These are phyloP conservation scores for Trachurus trachurus DNA, from an alignment of 2,797 vertebrate species.

Conservation along the genomic window DNA sequence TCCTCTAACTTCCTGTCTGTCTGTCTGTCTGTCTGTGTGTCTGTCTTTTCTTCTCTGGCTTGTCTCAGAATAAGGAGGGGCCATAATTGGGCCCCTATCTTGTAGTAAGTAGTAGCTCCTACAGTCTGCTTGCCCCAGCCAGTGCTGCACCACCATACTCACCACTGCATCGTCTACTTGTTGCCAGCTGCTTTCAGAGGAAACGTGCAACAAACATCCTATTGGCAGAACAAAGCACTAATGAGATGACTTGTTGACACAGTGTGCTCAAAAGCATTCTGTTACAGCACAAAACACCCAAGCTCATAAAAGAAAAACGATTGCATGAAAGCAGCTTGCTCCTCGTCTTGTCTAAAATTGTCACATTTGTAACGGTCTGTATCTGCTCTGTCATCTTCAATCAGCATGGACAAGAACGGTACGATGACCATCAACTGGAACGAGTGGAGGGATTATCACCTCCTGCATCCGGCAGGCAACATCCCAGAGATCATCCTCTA, in stretches of 20 bases:
- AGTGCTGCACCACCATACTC: constrained; percentile 14
- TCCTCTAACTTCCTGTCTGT: constrained; percentile 76
- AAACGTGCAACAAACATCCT: background rate
- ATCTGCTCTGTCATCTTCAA: background rate
- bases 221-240: background rate
- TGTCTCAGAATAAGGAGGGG: constrained; percentile 97
- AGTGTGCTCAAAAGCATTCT: constrained; percentile 3
- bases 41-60: constrained; percentile 82
- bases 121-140: constrained; percentile 62
- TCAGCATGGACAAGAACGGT: constrained; percentile 97
- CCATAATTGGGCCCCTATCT: constrained; percentile 95
- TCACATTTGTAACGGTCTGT: constrained; percentile 1
- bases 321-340: constrained; percentile 37
- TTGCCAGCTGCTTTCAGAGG: constrained; percentile 4
- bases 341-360: background rate
- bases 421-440: constrained; percentile 99
- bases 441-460: constrained; percentile 96
- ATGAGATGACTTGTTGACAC: constrained; percentile 1
- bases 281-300: background rate
- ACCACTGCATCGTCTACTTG: background rate
- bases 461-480: constrained; percentile 94
- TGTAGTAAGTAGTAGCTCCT: constrained; percentile 93
- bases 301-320: background rate
- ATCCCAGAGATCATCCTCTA: constrained; percentile 98
- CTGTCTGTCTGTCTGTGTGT: constrained; percentile 83